A percentile compares a stretch with the other conserved stretches of the same genome.
Evolutionary conservation across 2,797 vertebrate genomes (phyloP).

Genomic region (Tolypeutes matacus): DNA sequence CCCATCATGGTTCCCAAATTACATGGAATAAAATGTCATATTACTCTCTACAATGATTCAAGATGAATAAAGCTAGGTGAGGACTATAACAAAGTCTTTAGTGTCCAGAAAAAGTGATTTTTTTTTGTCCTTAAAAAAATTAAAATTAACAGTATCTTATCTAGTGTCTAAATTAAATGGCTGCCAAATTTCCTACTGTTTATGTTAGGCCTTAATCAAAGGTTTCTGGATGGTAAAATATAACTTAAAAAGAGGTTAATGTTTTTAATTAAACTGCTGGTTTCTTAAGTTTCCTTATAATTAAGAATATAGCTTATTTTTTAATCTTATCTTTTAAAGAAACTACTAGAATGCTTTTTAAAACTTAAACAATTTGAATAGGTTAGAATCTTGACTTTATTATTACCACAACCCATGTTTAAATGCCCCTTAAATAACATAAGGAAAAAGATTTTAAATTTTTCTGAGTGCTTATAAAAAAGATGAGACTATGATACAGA

Average conservation of each 20-base stretch:
- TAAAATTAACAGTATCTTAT: not conserved
- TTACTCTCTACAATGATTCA: constrained; percentile 4
- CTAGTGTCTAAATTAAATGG: constrained; percentile 35
- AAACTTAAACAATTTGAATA: constrained; percentile 10
- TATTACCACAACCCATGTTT: constrained; percentile 36
- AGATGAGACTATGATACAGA: not conserved
- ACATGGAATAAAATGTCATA: constrained; percentile 34
- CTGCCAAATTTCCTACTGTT: not conserved
- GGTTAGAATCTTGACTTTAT: constrained; percentile 1
- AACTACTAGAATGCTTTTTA: not conserved
- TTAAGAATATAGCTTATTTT: not conserved
- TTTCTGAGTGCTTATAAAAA: not conserved
- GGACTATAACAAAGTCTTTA: constrained; percentile 13
- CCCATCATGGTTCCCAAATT: constrained; percentile 40
- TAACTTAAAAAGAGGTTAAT: constrained; percentile 45
- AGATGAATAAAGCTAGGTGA: not conserved
- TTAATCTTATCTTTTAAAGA: constrained; percentile 12
- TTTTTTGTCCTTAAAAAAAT: constrained; percentile 18
- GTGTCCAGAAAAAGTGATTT: not conserved
- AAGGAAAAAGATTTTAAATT: not conserved
- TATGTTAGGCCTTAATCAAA: constrained; percentile 51
- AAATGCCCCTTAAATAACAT: not conserved
- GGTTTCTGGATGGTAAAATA: constrained; percentile 40
- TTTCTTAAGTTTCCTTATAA: constrained; percentile 47
- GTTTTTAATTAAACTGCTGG: constrained; percentile 58